Evolutionary conservation across 2,797 vertebrate species (phyloP).

Genomic region (Pseudocheirus occidentalis): DNA sequence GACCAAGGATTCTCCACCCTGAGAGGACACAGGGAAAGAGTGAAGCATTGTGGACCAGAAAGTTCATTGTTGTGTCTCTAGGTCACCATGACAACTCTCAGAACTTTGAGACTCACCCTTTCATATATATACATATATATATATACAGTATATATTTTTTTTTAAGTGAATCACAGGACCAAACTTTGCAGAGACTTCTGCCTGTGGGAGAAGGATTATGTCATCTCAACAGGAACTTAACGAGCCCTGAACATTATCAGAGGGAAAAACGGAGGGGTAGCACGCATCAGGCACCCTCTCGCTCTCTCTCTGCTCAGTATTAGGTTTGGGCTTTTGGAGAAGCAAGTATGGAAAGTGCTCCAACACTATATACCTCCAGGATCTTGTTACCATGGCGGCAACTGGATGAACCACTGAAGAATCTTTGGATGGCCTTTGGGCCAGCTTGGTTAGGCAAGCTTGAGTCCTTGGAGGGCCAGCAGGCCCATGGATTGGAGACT

Average conservation of each 20-base stretch:
- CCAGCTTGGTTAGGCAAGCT: conserved; percentile 62
- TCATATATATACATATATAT: conserved; percentile 78
- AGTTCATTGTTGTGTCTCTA: conserved; percentile 60
- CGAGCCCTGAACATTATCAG: conserved; percentile 62
- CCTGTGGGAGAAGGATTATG: conserved; percentile 70
- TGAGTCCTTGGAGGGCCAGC: conserved; percentile 47
- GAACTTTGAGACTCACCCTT: conserved; percentile 62
- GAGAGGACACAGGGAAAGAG: neutral
- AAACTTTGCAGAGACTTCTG: conserved; percentile 82
- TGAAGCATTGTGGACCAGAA: conserved; percentile 49
- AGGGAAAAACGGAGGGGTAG: neutral
- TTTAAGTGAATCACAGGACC: conserved; percentile 85
- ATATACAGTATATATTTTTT: conserved; percentile 80
- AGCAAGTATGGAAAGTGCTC: conserved; percentile 22
- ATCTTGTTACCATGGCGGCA: conserved; percentile 62
- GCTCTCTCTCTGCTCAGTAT: neutral
- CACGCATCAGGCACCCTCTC: neutral
- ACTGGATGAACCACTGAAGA: neutral
- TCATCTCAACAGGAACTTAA: conserved; percentile 67
- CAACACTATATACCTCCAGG: conserved; percentile 78
- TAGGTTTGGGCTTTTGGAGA: conserved; percentile 52
- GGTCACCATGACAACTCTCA: conserved; percentile 64
- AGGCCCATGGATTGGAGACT: neutral
- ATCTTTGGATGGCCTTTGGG: conserved; percentile 5
- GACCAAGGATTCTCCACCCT: conserved; percentile 21